Evolutionary conservation across 2,888 invertebrate genomes (phyloP).

Genomic region (Creontiades dilutus): DNA sequence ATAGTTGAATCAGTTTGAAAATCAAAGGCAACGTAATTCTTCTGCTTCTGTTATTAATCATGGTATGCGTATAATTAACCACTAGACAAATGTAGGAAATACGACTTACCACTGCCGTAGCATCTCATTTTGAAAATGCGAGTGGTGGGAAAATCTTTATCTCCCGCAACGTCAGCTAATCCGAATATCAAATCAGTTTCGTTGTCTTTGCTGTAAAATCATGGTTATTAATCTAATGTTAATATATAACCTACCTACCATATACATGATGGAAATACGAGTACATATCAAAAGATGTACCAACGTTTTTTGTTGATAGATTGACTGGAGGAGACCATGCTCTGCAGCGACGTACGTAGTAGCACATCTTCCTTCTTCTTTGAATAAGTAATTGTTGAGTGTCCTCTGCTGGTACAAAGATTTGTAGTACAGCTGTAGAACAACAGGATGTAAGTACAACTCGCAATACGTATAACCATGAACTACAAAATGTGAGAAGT

Average conservation of each 20-base stretch:
- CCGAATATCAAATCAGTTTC: neutral
- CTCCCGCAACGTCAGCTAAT: neutral
- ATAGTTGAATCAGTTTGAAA: no score
- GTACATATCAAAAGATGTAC: no score
- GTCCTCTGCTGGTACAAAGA: conserved; percentile 8
- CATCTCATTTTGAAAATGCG: neutral
- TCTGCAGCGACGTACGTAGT: neutral
- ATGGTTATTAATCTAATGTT: no score
- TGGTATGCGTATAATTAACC: no score
- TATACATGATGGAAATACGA: no score
- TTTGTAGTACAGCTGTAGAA: neutral
- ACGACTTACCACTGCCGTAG: neutral
- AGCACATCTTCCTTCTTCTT: neutral
- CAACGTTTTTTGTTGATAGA: neutral
- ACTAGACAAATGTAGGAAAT: no score
- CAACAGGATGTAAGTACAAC: neutral
- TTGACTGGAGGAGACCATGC: neutral
- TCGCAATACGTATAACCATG: no score
- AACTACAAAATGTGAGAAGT: no score
- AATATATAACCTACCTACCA: no score
- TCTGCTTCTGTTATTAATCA: no score
- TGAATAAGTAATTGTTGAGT: neutral
- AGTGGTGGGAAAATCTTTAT: neutral
- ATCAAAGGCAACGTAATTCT: no score
- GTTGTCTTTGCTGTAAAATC: neutral